These are phyloP conservation scores for Bubo scandiacus DNA, from an alignment of 2,113 vertebrate species.

Conservation along the genomic window DNA sequence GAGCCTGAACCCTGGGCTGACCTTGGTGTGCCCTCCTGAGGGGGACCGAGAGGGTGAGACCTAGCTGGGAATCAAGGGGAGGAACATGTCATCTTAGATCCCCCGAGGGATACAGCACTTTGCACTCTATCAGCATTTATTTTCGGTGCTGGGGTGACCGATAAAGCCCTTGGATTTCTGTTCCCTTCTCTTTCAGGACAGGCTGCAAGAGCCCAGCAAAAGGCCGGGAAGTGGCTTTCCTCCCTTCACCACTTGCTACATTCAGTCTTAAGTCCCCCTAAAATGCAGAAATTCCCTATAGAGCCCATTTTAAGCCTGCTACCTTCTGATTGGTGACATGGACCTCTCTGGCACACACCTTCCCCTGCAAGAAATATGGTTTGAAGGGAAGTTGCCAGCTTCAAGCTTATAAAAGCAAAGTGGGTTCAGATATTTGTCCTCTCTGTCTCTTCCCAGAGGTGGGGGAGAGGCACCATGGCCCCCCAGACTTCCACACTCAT, in stretches of 20 bases:
- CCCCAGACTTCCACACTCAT: background rate
- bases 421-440: background rate
- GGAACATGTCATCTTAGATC: background rate
- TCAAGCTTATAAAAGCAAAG: background rate
- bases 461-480: background rate
- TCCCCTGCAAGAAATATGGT: fast-evolving
- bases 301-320: background rate
- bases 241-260: background rate
- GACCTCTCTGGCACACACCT: background rate
- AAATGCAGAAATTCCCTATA: background rate
- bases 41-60: background rate
- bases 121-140: background rate
- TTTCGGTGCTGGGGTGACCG: background rate
- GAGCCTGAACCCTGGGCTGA: background rate
- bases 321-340: background rate
- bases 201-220: background rate
- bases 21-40: background rate
- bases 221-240: background rate
- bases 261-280: background rate
- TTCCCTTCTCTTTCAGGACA: background rate
- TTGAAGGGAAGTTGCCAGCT: background rate
- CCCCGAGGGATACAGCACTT: background rate
- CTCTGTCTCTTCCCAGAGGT: background rate
- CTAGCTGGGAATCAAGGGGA: background rate
- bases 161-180: background rate